A percentile compares a stretch with the other conserved stretches of the same genome.
phyloP scores from a whole-genome alignment of 2,797 vertebrate species.

The Enteromius anoplus region DNA sequence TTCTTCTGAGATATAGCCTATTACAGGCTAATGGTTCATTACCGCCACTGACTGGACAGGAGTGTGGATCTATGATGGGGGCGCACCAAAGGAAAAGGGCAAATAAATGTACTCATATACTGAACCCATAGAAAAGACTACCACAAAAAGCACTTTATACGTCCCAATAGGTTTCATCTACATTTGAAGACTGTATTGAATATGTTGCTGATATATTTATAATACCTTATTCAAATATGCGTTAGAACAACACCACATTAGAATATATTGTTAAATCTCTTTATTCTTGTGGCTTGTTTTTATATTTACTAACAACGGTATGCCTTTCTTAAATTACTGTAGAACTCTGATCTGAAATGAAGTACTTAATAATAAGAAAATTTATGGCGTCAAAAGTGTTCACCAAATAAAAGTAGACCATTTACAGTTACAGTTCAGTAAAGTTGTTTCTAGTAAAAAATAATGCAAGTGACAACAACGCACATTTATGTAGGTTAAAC shows the following conservation, averaged over 20 bases:
- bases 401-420: too few relatives aligned
- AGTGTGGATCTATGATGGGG: neutral
- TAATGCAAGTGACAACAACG: too few relatives aligned
- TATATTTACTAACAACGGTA: neutral
- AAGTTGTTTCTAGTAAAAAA: too few relatives aligned
- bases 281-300: neutral
- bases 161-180: neutral
- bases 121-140: neutral
- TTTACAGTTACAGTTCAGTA: too few relatives aligned
- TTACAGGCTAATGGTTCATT: neutral
- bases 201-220: neutral
- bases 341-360: too few relatives aligned
- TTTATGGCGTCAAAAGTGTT: too few relatives aligned
- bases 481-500: too few relatives aligned
- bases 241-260: neutral
- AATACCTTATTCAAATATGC: neutral
- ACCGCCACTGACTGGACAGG: constrained; percentile 4
- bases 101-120: neutral
- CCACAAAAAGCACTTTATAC: neutral
- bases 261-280: neutral
- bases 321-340: too few relatives aligned
- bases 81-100: neutral
- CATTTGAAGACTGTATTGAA: neutral
- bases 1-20: too few relatives aligned
- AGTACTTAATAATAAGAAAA: too few relatives aligned